Evolutionary conservation across 2,888 invertebrate species (phyloP).

Genomic region (Melanostoma mellinum): DNA sequence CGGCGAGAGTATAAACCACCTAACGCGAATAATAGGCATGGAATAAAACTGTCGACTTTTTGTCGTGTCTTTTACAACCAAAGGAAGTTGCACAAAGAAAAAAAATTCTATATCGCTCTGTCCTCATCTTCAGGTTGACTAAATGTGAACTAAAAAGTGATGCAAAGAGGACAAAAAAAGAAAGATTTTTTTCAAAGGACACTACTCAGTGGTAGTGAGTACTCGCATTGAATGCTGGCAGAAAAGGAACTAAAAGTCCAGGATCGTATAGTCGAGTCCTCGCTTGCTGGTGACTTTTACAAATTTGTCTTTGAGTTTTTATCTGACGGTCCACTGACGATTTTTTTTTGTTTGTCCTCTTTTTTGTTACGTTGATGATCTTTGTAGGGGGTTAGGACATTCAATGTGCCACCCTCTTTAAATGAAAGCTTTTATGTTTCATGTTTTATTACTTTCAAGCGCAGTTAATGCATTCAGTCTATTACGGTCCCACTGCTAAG

Average conservation of each 20-base stretch:
- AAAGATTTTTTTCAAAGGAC: constrained; percentile 49
- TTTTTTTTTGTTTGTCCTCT: constrained; percentile 4
- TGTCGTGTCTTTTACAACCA: constrained; percentile 54
- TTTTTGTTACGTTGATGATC: constrained; percentile 14
- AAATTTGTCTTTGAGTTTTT: constrained; percentile 64
- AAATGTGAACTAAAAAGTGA: constrained; percentile 63
- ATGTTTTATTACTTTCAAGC: constrained; percentile 49
- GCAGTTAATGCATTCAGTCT: constrained; percentile 40
- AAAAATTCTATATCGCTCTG: constrained; percentile 42
- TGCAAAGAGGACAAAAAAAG: constrained; percentile 34
- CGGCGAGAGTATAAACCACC: constrained; percentile 58
- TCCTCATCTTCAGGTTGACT: constrained; percentile 72
- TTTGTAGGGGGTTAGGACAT: constrained; percentile 24
- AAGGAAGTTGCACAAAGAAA: constrained; percentile 35
- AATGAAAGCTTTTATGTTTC: constrained; percentile 50
- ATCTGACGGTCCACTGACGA: constrained; percentile 38
- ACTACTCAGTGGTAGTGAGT: constrained; percentile 4
- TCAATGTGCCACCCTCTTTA: constrained; percentile 18
- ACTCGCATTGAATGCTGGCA: constrained; percentile 29
- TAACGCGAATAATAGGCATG: constrained; percentile 71
- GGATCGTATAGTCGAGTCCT: constrained; percentile 10
- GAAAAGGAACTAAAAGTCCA: constrained; percentile 34
- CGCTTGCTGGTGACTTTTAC: constrained; percentile 57
- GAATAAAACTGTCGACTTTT: constrained; percentile 71
- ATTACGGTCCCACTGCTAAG: constrained; percentile 2